Base-by-base conservation (phyloP, 2,888 invertebrate genomes). In the Lathronympha strigana region DNA sequence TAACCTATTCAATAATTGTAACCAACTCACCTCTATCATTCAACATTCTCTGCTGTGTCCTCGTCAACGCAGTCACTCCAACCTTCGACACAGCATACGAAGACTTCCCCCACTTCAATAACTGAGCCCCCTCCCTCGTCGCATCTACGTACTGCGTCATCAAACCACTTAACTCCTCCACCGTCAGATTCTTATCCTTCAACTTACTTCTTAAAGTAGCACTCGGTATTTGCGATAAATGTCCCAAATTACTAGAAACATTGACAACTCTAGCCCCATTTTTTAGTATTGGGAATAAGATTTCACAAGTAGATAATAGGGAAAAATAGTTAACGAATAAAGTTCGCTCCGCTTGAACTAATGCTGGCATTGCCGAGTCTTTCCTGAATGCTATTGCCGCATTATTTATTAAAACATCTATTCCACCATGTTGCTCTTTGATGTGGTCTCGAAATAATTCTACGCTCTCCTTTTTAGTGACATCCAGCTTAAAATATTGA, bases 351-450 rank as follows among this genome's bases (percentile, higher is more conserved):
- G 96, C 97, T 88, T 97, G 96, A 4, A 91, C 82, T 0, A 82
- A 77, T 54, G 94, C 94, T 1, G 96, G 93, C 55, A 94, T 95
- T 0, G 93, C 90, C 0, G 95, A 92, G 55, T 79, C 80, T 3
- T 43, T 51, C 90, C 94, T 94, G 74, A 93, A 96, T 0, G 95
- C 95, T 62, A 95, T 95, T 0, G 94, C 96, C 11, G 96, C 96
- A 81, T 96, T 96, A 76, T 96, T 96, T 0, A 96, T 92, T 43
- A 96, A 87, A 50, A 96, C 78, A 84, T 96, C 96, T 4, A 96
- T 84, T 0, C 95, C 95, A 1, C 93, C 95, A 73, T 96, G 92
- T 28, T 92, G 93, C 19, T 86, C 81, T 73, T 93, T 88, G 1
- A 96, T 78, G 72, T 93, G 93, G 71, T 94, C 92, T 9, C 90